Conservation (phyloP, 1,140 invertebrate genomes). For the Aethina tumida region DNA sequence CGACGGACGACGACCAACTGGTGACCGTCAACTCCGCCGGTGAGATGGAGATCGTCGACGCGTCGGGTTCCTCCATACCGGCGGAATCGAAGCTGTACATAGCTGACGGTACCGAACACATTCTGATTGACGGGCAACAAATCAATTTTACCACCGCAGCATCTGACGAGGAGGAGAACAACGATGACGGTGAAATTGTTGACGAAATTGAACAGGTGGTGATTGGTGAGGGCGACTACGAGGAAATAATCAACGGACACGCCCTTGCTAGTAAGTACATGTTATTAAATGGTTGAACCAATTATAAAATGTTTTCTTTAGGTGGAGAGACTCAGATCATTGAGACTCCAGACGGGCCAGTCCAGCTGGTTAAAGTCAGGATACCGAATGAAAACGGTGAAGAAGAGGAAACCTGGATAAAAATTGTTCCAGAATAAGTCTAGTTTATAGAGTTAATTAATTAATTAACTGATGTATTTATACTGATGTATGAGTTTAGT, state of each 20-base stretch:
- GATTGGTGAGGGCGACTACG: conserved; percentile 29
- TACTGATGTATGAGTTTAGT: no score
- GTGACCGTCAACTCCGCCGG: conserved; percentile 34
- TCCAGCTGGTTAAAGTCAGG: conserved; percentile 42
- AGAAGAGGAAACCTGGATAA: conserved; percentile 35
- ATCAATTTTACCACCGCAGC: conserved; percentile 27
- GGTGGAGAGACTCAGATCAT: conserved; percentile 34
- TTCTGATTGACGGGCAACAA: conserved; percentile 43
- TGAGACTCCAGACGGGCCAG: conserved; percentile 35
- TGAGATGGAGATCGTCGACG: conserved; percentile 30
- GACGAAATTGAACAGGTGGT: conserved; percentile 22
- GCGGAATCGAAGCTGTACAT: conserved; percentile 44
- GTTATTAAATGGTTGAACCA: no score
- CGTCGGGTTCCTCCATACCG: conserved; percentile 21
- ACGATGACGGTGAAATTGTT: conserved; percentile 16
- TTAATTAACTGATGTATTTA: background rate
- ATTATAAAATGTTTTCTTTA: no score
- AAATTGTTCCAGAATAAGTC: conserved; percentile 30
- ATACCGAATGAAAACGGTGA: conserved; percentile 39
- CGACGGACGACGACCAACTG: conserved; percentile 45
- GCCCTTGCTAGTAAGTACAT: conserved; percentile 30
- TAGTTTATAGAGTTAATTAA: background rate
- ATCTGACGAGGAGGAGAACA: conserved; percentile 23
- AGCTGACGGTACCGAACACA: conserved; percentile 39
- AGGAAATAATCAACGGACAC: conserved; percentile 32